Base-by-base conservation (phyloP, 2,888 invertebrate genomes). In the Andrena chrysosceles region DNA sequence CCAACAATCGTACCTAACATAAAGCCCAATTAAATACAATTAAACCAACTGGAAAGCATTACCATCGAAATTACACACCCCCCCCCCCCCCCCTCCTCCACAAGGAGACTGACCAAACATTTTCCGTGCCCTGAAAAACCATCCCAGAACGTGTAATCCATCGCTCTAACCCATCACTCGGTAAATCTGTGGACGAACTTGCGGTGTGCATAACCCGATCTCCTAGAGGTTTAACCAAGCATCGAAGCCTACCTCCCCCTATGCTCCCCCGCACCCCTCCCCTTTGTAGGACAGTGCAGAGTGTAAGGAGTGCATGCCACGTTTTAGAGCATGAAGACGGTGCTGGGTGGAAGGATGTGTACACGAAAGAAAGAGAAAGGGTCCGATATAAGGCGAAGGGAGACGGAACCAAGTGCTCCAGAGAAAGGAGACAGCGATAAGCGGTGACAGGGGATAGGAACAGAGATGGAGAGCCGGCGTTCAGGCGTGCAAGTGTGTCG, bases 401-500 rank as follows among this genome's bases (percentile, higher is more conserved):
- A 73, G 71, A 70, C 16, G 64, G 56, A 33, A 56, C 42, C 67
- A 56, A 33, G 48, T 76, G 56, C 48, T 29, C 13, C 54, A 63
- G 69, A 23, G 31, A 69, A 74, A 42, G 42, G 42, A 42, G 42
- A 63, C 49, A 60, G 29, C 20, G 73, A 56, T 31, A 64, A 31
- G 16, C 29, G 73, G 69, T 29, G 52, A 52, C 48, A 26, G 35
- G 49, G n/a, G 23, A 54, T 10, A 52, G 76, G 66, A 42, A 16
- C 42, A 54, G 62, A 60, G 73, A 64, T 60, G 67, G 76, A 59
- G 10, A 4, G 6, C 54, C 77, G 79, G 52, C 81, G 85, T 67
- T 74, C 79, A 73, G 79, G 84, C 83, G 81, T 87, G 89, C 87
- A 87, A 89, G 91, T 91, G 90, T 91, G 91, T 93, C 93, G 93